Conservation (phyloP, 2,797 vertebrate genomes). For the Gymnodraco acuticeps region DNA sequence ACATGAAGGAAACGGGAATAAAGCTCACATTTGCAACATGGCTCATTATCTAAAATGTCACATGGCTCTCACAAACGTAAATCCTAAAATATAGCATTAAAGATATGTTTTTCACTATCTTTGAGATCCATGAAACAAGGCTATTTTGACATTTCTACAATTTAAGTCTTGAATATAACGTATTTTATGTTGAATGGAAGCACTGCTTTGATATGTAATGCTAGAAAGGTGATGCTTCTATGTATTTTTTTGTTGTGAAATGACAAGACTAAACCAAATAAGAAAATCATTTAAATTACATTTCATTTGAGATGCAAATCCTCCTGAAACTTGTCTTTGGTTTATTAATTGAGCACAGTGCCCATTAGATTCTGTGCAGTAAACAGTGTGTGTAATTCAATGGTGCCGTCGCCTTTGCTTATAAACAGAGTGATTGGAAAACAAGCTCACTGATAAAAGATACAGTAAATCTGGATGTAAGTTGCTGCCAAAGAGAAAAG, state of each 20-base stretch:
- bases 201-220: not conserved
- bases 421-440: constrained; percentile 24
- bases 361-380: constrained; percentile 38
- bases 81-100: no score
- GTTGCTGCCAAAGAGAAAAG: constrained; percentile 5
- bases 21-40: no score
- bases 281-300: constrained; percentile 32
- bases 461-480: constrained; percentile 21
- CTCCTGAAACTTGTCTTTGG: constrained; percentile 37
- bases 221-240: not conserved
- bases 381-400: constrained; percentile 45
- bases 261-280: constrained; percentile 41
- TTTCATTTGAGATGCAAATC: constrained; percentile 20
- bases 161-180: not conserved
- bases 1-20: no score
- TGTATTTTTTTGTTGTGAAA: not conserved
- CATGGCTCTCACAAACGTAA: no score
- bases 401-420: constrained; percentile 8
- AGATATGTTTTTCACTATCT: no score
- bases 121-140: no score
- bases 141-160: no score
- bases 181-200: not conserved
- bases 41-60: no score
- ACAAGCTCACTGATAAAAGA: constrained; percentile 30
- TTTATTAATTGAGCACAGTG: constrained; percentile 29